Base-by-base conservation (phyloP, 1,140 invertebrate species). In the Cydia strobilella region DNA sequence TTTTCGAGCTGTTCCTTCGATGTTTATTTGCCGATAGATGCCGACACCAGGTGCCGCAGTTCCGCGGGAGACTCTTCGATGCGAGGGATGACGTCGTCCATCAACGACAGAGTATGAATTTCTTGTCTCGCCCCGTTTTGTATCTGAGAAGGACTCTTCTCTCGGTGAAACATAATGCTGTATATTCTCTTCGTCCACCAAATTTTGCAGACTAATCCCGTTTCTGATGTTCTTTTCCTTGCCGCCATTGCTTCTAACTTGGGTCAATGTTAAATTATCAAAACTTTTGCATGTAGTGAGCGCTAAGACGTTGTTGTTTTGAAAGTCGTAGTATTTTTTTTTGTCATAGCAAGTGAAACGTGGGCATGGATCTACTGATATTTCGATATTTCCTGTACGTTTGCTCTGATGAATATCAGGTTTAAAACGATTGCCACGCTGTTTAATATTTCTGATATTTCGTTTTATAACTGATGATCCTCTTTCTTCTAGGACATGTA, bases 401-500 rank as follows among this genome's bases (percentile, higher is more conserved):
- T 83, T 81, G 73, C 82, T 78, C 20, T 73, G 59, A 13, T n/a
- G n/a, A 72, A 75, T 80, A 62, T 85, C 84, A 10, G 84, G 77
- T 82, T 86, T 90, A 54, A 84, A 83, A 27, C 85, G 84, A 80
- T 87, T 82, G 31, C 82, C 80, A 31, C 89, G 86, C 62, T 89
- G 82, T 75, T 93, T 93, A 20, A 93, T 86, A 80, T 92, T 91
- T 77, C 86, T 88, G 45, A 93, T 90, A 77, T 92, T 92, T 9
- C 87, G 83, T 80, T 93, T 93, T 6, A 93, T 87, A 18, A 90
- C 86, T 31, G 88, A 89, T 13, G 89, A 88, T 45, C 86, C 88
- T 79, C 89, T 86, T 10, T 85, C 88, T 75, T 91, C 91, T 5
- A 93, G 77, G 39, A 82, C 83, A 42, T 89, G 84, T 54, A 92